phyloP scores from a whole-genome alignment of 2,797 vertebrate species.

The Argya squamiceps region DNA sequence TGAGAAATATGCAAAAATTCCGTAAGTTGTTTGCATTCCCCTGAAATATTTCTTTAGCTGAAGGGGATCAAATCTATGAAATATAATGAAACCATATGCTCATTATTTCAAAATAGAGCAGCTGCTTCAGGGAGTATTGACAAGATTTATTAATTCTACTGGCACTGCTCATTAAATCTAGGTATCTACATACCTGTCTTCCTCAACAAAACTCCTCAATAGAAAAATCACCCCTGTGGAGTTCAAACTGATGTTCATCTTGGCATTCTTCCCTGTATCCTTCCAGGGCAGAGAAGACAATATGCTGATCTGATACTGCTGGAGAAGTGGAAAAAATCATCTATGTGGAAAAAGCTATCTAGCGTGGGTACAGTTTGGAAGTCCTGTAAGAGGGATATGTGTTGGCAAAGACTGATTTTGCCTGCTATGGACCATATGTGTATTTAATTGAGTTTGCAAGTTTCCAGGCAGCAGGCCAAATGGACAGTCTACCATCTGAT shows the following conservation, averaged over 20 bases:
- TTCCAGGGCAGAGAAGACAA: slow-evolving; percentile 47
- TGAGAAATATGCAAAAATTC: slow-evolving; percentile 68
- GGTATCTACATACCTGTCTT: slow-evolving; percentile 72
- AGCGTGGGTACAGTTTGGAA: slow-evolving; percentile 24
- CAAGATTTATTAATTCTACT: slow-evolving; percentile 79
- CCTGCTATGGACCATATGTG: slow-evolving; percentile 68
- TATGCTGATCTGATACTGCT: slow-evolving; percentile 43
- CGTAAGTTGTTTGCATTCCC: slow-evolving; percentile 74
- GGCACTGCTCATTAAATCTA: slow-evolving; percentile 72
- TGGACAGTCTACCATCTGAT: slow-evolving; percentile 58
- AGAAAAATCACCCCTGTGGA: slow-evolving; percentile 50
- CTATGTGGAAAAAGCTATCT: slow-evolving; percentile 37
- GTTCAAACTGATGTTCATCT: slow-evolving; percentile 49
- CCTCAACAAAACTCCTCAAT: slow-evolving; percentile 62
- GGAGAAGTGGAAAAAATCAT: slow-evolving; percentile 30
- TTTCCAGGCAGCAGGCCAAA: slow-evolving; percentile 74
- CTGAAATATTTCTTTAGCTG: slow-evolving; percentile 77
- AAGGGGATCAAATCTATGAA: slow-evolving; percentile 80
- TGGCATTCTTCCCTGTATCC: slow-evolving; percentile 40
- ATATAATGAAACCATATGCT: slow-evolving; percentile 82
- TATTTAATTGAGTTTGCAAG: slow-evolving; percentile 76
- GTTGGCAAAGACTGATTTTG: slow-evolving; percentile 69
- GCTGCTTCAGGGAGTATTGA: slow-evolving; percentile 76
- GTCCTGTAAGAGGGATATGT: neutral
- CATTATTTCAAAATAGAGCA: slow-evolving; percentile 78